A percentile compares a stretch with the other conserved stretches of the same genome.
phyloP scores from a whole-genome alignment of 30 jellyfish, hydroid and myxozoan species.

The Aurelia aurita complex sp. Pacific region DNA sequence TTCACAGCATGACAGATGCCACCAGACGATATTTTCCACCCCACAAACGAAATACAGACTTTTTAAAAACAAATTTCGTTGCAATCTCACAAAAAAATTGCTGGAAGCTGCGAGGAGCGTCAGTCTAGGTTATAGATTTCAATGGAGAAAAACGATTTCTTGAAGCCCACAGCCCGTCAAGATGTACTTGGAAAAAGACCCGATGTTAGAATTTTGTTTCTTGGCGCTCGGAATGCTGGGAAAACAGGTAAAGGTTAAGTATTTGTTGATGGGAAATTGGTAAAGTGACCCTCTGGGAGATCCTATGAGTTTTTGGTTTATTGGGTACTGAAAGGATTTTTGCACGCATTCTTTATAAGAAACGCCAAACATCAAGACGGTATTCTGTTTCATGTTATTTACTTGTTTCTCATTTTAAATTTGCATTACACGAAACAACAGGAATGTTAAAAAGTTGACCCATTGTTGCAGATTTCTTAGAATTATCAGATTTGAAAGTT shows the following conservation, averaged over 20 bases:
- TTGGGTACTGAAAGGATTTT: not conserved
- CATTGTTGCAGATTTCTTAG: not conserved
- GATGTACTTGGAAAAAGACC: constrained; percentile 41
- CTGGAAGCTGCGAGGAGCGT: not conserved
- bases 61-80: too few species aligned
- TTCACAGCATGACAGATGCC: too few species aligned
- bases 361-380: not conserved
- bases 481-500: not conserved
- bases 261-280: not conserved
- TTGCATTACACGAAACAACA: too few species aligned
- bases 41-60: too few species aligned
- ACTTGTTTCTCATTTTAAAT: too few species aligned
- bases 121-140: not conserved
- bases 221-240: constrained; percentile 66
- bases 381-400: too few species aligned
- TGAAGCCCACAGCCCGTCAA: constrained; percentile 6
- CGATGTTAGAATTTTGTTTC: constrained; percentile 55
- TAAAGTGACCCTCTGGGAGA: not conserved
- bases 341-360: not conserved
- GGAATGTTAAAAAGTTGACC: not conserved
- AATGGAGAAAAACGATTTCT: constrained; percentile 9
- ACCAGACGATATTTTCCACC: too few species aligned
- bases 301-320: too few species aligned
- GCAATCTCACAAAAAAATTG: not conserved
- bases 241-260: constrained; percentile 53